Evolutionary conservation across 37 sponge, comb jelly and placozoan species (phyloP).

Genomic region (Axinella damicornis): DNA sequence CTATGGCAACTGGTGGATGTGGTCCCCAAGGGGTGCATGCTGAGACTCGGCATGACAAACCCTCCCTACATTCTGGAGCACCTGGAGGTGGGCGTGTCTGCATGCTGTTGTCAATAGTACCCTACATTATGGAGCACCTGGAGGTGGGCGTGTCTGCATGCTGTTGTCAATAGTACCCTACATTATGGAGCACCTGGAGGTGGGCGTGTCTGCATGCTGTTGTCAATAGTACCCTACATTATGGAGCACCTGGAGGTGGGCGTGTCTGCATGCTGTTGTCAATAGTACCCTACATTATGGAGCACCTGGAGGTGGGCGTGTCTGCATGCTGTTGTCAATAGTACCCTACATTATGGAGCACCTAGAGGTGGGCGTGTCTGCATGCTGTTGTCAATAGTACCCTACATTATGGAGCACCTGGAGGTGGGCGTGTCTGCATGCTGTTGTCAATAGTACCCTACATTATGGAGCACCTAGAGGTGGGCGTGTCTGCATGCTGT

Average conservation of each 20-base stretch:
- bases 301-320: constrained; percentile 1
- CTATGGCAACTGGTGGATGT: constrained; percentile 92
- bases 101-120: too few relatives aligned
- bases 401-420: background rate
- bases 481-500: background rate
- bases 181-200: constrained; percentile 94
- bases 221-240: too few relatives aligned
- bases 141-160: constrained; percentile 49
- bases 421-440: background rate
- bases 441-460: background rate
- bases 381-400: background rate
- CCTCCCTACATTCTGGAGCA: constrained; percentile 98
- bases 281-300: too few relatives aligned
- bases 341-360: background rate
- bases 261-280: too few relatives aligned
- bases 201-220: background rate
- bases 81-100: constrained; percentile 63
- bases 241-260: constrained; percentile 90
- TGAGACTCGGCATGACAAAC: constrained; percentile 97
- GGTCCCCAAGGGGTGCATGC: constrained; percentile 92
- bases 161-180: too few relatives aligned
- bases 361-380: background rate
- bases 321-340: background rate
- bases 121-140: constrained; percentile 95
- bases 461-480: background rate